Conservation (phyloP, 2,113 vertebrate species). For the Sciurus niger region DNA sequence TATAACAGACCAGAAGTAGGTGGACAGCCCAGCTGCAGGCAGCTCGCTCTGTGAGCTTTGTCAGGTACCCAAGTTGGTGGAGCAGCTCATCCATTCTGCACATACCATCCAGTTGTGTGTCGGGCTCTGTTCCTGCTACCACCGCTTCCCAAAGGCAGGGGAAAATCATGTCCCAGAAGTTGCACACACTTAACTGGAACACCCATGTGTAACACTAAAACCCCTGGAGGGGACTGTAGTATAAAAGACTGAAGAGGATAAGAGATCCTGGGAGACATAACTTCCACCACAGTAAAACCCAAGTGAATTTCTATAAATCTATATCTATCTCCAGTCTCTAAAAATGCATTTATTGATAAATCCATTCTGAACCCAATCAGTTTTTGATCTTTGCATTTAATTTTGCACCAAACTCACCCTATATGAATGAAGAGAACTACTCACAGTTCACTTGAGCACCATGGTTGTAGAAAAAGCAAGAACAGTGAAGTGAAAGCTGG, state of each 20-base stretch:
- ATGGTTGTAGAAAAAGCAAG: constrained; percentile 37
- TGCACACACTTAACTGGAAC: background rate
- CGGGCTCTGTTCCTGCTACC: background rate
- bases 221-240: background rate
- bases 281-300: background rate
- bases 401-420: constrained; percentile 7
- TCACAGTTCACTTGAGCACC: constrained; percentile 17
- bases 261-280: background rate
- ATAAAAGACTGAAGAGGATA: background rate
- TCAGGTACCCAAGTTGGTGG: no score
- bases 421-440: background rate
- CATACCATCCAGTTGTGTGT: background rate
- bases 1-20: background rate
- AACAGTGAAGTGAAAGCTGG: constrained; percentile 5
- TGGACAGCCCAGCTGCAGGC: background rate
- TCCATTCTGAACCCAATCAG: background rate
- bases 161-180: background rate
- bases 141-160: background rate
- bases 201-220: background rate
- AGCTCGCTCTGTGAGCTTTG: background rate
- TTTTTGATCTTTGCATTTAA: constrained; percentile 61
- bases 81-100: background rate
- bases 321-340: background rate
- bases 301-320: background rate
- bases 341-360: constrained; percentile 40